Percentiles rank a stretch among this genome's conserved stretches.
These are phyloP conservation scores for Patiria pectinifera DNA, from an alignment of 53 echinoderm and acorn worm genomes.

Conservation along the genomic window DNA sequence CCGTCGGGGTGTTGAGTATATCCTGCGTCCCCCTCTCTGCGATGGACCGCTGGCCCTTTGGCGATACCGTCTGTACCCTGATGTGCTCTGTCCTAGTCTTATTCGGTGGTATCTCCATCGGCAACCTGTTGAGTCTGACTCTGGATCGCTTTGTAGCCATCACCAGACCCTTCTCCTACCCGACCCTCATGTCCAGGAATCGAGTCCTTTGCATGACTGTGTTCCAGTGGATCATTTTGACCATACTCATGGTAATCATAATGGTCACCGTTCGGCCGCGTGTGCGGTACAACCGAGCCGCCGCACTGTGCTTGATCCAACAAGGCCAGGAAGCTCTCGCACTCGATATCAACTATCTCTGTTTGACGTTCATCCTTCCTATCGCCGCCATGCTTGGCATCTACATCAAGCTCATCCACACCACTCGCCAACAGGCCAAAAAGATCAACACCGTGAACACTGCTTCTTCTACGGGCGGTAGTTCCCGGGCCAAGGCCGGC, in stretches of 20 bases:
- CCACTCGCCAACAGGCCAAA: constrained; percentile 6
- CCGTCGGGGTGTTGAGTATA: neutral
- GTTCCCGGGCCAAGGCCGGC: neutral
- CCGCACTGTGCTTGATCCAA: constrained; percentile 18
- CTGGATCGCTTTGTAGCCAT: constrained; percentile 33
- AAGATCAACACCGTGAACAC: neutral
- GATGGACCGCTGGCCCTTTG: constrained; percentile 40
- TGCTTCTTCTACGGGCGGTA: neutral
- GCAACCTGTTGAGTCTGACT: neutral
- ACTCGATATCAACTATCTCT: neutral
- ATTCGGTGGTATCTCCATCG: neutral
- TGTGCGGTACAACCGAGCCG: neutral
- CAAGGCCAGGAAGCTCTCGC: neutral
- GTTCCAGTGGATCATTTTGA: neutral
- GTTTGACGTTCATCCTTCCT: constrained; percentile 16
- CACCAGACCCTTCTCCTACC: constrained; percentile 36
- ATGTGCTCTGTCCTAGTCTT: neutral
- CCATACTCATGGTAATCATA: neutral
- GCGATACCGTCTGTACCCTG: neutral
- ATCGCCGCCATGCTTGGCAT: constrained; percentile 7
- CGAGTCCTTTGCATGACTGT: neutral
- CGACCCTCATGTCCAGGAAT: constrained; percentile 19
- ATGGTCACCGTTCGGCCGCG: constrained; percentile 14
- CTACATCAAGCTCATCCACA: constrained; percentile 53
- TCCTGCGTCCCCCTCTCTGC: constrained; percentile 22